Evolutionary conservation across 2,113 vertebrate genomes (phyloP).

Genomic region (Tursiops truncatus): DNA sequence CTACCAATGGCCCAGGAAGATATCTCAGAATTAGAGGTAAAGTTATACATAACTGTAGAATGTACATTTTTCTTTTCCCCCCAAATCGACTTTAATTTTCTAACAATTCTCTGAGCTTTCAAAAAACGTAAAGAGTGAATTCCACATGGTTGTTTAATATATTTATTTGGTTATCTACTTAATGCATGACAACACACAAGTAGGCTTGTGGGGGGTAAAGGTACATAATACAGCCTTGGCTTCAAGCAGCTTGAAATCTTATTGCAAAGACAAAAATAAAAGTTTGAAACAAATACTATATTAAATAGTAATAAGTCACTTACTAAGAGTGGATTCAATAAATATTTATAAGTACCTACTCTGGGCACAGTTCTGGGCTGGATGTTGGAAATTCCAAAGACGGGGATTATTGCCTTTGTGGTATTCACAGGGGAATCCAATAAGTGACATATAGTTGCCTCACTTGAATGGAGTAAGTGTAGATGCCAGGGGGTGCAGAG

Average conservation of each 20-base stretch:
- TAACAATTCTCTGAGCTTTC: background rate
- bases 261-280: slow-evolving; percentile 22
- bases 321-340: background rate
- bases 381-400: background rate
- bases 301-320: background rate
- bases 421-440: background rate
- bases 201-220: background rate
- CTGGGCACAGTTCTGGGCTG: background rate
- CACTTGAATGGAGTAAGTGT: background rate
- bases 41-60: background rate
- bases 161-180: background rate
- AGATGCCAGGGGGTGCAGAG: background rate
- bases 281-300: background rate
- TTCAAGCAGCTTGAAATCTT: background rate
- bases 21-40: background rate
- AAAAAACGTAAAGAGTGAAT: background rate
- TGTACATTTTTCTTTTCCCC: background rate
- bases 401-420: background rate
- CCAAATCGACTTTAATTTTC: background rate
- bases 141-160: background rate
- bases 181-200: background rate
- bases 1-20: background rate
- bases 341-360: background rate
- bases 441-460: background rate
- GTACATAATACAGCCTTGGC: background rate